Base-by-base conservation (phyloP, 2,888 invertebrate genomes). In the Pterostichus madidus region DNA sequence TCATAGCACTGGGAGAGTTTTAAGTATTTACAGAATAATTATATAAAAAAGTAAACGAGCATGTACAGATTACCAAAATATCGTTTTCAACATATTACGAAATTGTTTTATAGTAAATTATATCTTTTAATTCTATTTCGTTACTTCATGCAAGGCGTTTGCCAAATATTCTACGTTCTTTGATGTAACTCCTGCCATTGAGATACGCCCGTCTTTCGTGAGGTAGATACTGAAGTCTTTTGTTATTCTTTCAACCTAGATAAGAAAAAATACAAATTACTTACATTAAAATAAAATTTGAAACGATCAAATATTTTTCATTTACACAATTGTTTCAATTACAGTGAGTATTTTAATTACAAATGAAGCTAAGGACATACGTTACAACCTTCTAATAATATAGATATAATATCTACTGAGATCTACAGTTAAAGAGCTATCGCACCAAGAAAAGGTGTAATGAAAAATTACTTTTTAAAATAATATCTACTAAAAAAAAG, bases 191-290 rank as follows among this genome's bases (percentile, higher is more conserved):
- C 99, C 99, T 81, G 99, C 99, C 91, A 99, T 96, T 3, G 99
- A 99, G 90, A 99, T 98, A 86, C 99, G 95, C 0, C 99, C 99
- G 90, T 99, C 99, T 90, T 97, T 98, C 0, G 99, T 99, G 85
- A 99, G 91, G 90, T 98, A 99, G 85, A 99, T 93, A 89, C 97
- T 97, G 91, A 94, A 96, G 35, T 99, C 96, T 88, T 98, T 97
- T 0, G 94, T 97, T 73, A 99, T 89, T 85, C 93, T 93, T 86
- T 94, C 96, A 79, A 97, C 97, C 96, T 97, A 90, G 53, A 92
- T 90, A 75, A 85, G 84, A 85, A 84, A 84, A 83, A 78, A 83
- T 73, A 83, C 46, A 35, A 35, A 35, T 79, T 73, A 13, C 5
- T 6, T 15, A 53, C 53, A 17, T 39, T 24, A n/a, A n/a, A n/a